Conservation (phyloP, 1,140 invertebrate species). For the Zaprionus ornatus region DNA sequence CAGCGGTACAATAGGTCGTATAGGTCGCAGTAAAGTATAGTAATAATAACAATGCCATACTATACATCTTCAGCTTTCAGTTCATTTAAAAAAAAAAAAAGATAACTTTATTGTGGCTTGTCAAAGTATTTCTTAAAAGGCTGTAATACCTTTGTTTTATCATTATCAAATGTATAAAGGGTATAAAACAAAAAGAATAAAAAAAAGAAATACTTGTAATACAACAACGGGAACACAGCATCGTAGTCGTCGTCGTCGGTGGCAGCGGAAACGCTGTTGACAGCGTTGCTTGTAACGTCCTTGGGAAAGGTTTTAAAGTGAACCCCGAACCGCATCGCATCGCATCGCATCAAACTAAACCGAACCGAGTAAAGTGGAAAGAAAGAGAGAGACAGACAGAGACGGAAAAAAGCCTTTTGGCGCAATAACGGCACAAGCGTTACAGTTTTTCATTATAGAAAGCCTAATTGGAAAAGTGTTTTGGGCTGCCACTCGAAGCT, state of each 20-base stretch:
- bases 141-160: neutral
- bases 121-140: neutral
- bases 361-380: neutral
- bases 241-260: conserved; percentile 6
- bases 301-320: conserved; percentile 64
- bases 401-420: conserved; percentile 39
- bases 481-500: conserved; percentile 76
- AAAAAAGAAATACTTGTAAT: conserved; percentile 61
- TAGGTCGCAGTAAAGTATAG: too few species aligned
- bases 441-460: conserved; percentile 68
- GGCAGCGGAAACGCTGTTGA: conserved; percentile 35
- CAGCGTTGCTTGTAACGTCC: conserved; percentile 57
- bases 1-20: too few species aligned
- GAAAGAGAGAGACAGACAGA: neutral
- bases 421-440: conserved; percentile 51
- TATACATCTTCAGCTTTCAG: too few species aligned
- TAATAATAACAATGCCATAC: too few species aligned
- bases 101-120: too few species aligned
- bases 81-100: too few species aligned
- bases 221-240: conserved; percentile 43
- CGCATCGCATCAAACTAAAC: neutral
- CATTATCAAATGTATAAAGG: neutral
- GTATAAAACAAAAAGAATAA: neutral
- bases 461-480: conserved; percentile 81
- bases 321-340: neutral